Base-by-base conservation (phyloP, 2,113 vertebrate genomes). In the Odontophorus gujanensis region DNA sequence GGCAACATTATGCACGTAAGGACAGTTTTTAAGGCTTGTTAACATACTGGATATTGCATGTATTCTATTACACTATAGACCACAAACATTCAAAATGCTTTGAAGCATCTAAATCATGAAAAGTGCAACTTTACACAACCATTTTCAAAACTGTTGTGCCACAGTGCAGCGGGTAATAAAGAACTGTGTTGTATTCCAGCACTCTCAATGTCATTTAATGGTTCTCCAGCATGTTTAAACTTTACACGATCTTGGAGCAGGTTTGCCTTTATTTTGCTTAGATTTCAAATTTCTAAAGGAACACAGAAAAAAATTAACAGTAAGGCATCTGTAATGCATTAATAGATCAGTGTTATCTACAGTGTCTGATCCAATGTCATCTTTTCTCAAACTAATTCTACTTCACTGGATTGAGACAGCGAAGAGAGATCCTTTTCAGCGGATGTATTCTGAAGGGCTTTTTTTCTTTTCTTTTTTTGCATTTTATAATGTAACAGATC, bases 201-300 rank as follows among this genome's bases (percentile, higher is more conserved):
- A 18, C 7, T 51, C 42, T 62, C 36, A 30, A 1, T 50, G 34
- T 36, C 40, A 68, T 30, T 11, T 78, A 9, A 63, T 38, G 1
- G 2, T 11, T 68, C 95, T 73, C 17, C 67, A 22, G 21, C 55
- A 7, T 21, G n/a, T 88, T 80, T 15, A 77, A 77, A 66, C 55
- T 38, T 67, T 9, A 32, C 32, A 12, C 0, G 0, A 34, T 47
- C 25, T 65, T 65, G 19, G 13, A 82, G 4, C 24, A 74, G 3
- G 7, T 48, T 84, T 86, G 22, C 28, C 68, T 84, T 89, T 32
- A 26, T 40, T 93, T 73, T 82, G 55, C 30, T 40, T 43, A 74
- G 13, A 62, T 50, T 62, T 24, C 3, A 57, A 69, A 78, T 88
- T 85, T 80, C 66, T 59, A 63, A 72, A 74, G 5, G 17, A 13